A percentile compares a stretch with the other conserved stretches of the same genome.
These are phyloP conservation scores for Baryphthengus martii DNA, from an alignment of 2,113 vertebrate species.

Conservation along the genomic window DNA sequence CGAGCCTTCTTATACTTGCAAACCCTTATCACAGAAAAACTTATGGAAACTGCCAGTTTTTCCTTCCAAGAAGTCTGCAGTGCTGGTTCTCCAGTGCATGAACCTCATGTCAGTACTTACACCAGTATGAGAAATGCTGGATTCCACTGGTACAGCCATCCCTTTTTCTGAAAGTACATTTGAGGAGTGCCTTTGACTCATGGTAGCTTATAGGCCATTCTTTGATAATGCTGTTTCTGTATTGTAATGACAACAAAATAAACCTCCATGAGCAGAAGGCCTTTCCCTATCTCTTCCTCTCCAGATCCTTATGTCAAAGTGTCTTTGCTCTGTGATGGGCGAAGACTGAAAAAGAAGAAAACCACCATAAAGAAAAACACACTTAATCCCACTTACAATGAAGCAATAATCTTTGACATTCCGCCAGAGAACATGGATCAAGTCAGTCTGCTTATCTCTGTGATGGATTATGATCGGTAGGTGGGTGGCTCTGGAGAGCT, in stretches of 20 bases:
- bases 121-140: not conserved
- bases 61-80: not conserved
- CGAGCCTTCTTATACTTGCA: not conserved
- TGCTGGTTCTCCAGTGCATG: not conserved
- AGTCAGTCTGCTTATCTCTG: slow-evolving; percentile 95
- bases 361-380: slow-evolving; percentile 99
- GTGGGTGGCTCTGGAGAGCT: not conserved
- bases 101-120: not conserved
- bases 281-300: not conserved
- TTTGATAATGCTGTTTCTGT: not conserved
- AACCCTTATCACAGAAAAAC: not conserved
- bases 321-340: slow-evolving; percentile 93
- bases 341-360: slow-evolving; percentile 98
- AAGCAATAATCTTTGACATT: slow-evolving; percentile 99
- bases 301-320: slow-evolving; percentile 96
- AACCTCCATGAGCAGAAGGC: not conserved
- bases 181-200: not conserved
- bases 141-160: not conserved
- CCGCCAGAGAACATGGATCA: slow-evolving; percentile 98
- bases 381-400: slow-evolving; percentile 95
- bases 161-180: not conserved
- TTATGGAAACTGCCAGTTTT: not conserved
- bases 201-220: not conserved
- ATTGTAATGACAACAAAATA: not conserved
- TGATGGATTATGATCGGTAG: slow-evolving; percentile 98